Base-by-base conservation (phyloP, 2,113 vertebrate species). In the Eublepharis macularius region DNA sequence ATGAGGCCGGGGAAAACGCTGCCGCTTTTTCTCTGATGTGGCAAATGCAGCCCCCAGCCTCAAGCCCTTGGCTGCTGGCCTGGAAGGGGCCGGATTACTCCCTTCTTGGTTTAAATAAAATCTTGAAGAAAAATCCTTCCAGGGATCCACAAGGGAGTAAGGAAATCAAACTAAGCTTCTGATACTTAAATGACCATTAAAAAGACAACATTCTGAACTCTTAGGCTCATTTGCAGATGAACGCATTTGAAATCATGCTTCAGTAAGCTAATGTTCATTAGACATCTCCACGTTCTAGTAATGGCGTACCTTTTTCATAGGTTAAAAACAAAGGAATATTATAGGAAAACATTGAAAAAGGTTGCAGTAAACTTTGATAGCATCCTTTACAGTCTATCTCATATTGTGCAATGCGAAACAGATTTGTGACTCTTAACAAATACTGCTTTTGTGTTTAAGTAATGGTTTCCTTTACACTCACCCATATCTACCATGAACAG, bases 221-320 rank as follows among this genome's bases (percentile, higher is more conserved):
- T 68, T 60, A 45, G 75, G 65, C 57, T 92, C 29, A 83, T 70
- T 91, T 88, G 70, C 76, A 92, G 87, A 92, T 36, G 9, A 57
- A 79, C 29, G 3, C 29, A 69, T 86, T 90, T 90, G 92, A 90
- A 85, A 74, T 81, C 76, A 51, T 36, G 34, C 8, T 32, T 93
- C 34, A 76, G 24, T 88, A 88, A 91, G 9, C 66, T 88, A 66
- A 81, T 84, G 66, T 32, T 88, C 68, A 41, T 89, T 92, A 91
- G 80, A 88, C 13, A 29, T 84, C 0, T n/a, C 82, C 41, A 47
- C 63, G 85, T 92, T 80, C 8, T 66, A 26, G 73, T 87, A 76
- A 1, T 32, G 47, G 7, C 36, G 77, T 13, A 36, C 60, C 21
- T 85, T 49, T 89, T 7, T 5, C 83, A 21, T 68, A 70, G 26